Base-by-base conservation (phyloP, 30 jellyfish, hydroid and myxozoan genomes). In the Aurelia aurita region DNA sequence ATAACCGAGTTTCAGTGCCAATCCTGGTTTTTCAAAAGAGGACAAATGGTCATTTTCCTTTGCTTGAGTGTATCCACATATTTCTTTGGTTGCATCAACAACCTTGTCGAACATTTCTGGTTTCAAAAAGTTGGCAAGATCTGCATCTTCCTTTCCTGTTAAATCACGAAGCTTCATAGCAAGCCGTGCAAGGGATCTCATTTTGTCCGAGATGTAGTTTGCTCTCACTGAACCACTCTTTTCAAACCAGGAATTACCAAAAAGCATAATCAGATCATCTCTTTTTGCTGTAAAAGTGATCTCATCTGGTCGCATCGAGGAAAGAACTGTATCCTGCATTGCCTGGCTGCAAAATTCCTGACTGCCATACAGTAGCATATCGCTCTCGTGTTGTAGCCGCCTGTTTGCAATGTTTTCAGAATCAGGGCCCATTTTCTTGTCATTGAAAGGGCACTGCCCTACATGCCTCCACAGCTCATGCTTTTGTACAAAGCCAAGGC, bases 391-490 rank as follows among this genome's bases (percentile, higher is more conserved):
- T 60, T 43, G 78, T 28, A 83, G 67, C 35, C 47, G 47, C 47
- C 47, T 35, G 47, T 35, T 35, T 35, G 47, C 47, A 35, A 5
- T 35, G 13, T 1, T 35, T 35, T 35, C 47, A 35, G 14, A 35
- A 35, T 35, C 47, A 6, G 70, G 44, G 34, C 57, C 68, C 14
- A 19, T 32, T 43, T 46, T 44, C 44, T 75, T 76, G 29, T 27
- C 72, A 43, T 68, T 77, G 47, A 75, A 67, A 23, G 69, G 82
- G 60, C 90, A 87, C 47, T 43, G 51, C 23, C 64, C 54, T 28
- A 69, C 96, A 68, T 87, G 90, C 74, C 90, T 62, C 96, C 96
- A 87, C 65, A 87, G 86, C 22, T 87, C 95, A 55, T 69, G 61
- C 43, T 77, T 74, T 23, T 58, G 84, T 44, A 86, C 89, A 66